Conservation (phyloP, 2,888 invertebrate genomes). For the Dryobota labecula region DNA sequence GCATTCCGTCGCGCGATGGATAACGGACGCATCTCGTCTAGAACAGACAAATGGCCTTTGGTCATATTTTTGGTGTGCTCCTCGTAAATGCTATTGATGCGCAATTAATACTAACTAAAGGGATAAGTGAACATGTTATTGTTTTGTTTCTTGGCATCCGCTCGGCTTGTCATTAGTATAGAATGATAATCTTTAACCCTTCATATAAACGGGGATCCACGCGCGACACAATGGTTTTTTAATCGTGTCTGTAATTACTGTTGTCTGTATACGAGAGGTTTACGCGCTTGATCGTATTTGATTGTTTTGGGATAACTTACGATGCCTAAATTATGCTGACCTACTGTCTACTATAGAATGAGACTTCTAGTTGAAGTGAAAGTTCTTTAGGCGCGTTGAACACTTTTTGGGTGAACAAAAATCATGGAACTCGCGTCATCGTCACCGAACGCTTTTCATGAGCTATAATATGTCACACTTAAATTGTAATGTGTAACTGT, state of each 20-base stretch:
- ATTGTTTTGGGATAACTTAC: not conserved
- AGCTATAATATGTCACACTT: no score
- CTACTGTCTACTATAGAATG: not conserved
- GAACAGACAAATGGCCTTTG: slow-evolving; percentile 83
- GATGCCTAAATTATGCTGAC: not conserved
- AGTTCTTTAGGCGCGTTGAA: no score
- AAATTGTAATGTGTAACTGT: no score
- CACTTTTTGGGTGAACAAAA: no score
- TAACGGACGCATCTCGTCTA: slow-evolving; percentile 78
- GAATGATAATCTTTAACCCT: not conserved
- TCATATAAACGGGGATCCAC: no score
- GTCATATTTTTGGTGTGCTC: slow-evolving; percentile 58
- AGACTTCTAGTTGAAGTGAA: no score
- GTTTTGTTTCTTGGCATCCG: not conserved
- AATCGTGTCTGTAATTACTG: no score
- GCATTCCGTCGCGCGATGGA: slow-evolving; percentile 80
- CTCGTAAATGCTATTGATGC: slow-evolving; percentile 10
- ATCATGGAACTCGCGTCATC: no score
- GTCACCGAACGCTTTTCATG: no score
- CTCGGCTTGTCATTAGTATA: not conserved
- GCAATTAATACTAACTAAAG: slow-evolving; percentile 21
- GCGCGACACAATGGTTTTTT: no score
- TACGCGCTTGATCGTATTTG: no score
- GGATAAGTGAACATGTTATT: not conserved
- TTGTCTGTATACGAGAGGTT: no score